A percentile compares a stretch with the other conserved stretches of the same genome.
phyloP scores from a whole-genome alignment of 2,113 vertebrate species.

The Rhabdornis inornatus region DNA sequence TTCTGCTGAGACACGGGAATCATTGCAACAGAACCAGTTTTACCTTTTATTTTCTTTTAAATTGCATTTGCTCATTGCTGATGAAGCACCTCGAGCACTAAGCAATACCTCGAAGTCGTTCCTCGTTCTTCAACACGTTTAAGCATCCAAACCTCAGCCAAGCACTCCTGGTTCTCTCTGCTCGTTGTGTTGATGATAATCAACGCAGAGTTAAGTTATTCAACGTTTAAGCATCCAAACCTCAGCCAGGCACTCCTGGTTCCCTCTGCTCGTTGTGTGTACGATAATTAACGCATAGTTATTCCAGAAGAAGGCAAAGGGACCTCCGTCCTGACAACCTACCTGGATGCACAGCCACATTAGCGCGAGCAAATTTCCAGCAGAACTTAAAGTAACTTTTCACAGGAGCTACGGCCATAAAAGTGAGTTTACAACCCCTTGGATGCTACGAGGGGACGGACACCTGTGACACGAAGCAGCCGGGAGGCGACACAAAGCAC shows the following conservation, averaged over 20 bases:
- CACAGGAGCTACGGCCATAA: not conserved
- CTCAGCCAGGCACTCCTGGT: not conserved
- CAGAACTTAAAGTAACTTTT: constrained; percentile 10
- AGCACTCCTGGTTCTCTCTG: not conserved
- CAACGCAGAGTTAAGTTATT: not conserved
- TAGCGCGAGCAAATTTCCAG: not conserved
- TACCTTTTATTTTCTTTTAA: not conserved
- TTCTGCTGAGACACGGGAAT: not conserved
- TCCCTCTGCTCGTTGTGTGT: fast-evolving
- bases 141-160: not conserved
- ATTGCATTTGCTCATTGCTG: not conserved
- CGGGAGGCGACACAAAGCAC: not conserved
- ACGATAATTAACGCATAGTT: fast-evolving
- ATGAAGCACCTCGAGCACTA: not conserved
- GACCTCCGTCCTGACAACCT: not conserved
- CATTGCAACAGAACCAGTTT: not conserved
- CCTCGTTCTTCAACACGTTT: not conserved
- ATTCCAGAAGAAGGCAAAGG: not conserved
- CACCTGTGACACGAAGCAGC: not conserved
- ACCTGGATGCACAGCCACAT: not conserved
- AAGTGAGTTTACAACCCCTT: not conserved
- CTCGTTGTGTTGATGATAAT: too few relatives aligned
- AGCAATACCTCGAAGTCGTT: not conserved
- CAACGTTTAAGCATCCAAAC: not conserved
- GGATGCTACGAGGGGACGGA: not conserved